These are phyloP conservation scores for Caenorhabditis remanei DNA, from an alignment of 1,140 invertebrate species.

Conservation along the genomic window DNA sequence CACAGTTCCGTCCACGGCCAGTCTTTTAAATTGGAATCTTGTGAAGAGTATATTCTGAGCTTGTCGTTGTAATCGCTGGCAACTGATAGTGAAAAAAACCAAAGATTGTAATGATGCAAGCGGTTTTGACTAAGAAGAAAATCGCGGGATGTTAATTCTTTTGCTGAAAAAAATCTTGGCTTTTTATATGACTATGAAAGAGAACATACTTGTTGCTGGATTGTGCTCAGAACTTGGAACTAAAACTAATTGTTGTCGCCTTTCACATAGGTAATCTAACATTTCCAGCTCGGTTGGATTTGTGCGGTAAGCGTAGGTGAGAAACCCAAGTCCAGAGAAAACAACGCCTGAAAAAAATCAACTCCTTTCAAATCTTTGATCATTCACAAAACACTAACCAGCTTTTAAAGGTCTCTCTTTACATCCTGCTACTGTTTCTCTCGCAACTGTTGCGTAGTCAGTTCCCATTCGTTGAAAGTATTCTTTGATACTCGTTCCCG, in stretches of 20 bases:
- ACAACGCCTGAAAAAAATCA: neutral
- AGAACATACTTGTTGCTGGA: conserved; percentile 1
- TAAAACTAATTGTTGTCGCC: conserved; percentile 16
- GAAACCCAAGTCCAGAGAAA: conserved; percentile 25
- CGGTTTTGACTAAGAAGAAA: conserved; percentile 32
- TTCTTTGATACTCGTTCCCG: conserved; percentile 20
- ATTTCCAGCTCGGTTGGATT: conserved; percentile 35
- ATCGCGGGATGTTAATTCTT: conserved; percentile 18
- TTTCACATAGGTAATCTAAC: conserved; percentile 21
- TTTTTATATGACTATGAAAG: neutral
- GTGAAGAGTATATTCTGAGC: conserved; percentile 29
- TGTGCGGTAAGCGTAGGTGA: conserved; percentile 26
- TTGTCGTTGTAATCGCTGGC: conserved; percentile 32
- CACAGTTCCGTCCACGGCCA: conserved; percentile 35
- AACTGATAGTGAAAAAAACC: conserved; percentile 34
- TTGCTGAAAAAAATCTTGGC: neutral
- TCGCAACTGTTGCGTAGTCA: conserved; percentile 33
- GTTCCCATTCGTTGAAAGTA: conserved; percentile 39
- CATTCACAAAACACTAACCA: neutral
- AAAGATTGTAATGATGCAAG: conserved; percentile 19
- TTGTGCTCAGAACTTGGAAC: conserved; percentile 23
- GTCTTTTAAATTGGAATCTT: conserved; percentile 42
- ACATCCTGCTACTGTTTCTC: conserved; percentile 6
- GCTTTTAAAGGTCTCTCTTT: conserved; percentile 31
- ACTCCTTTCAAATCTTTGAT: neutral